Conservation (phyloP, 2,113 vertebrate genomes). For the Ptilorrhoa leucosticta region DNA sequence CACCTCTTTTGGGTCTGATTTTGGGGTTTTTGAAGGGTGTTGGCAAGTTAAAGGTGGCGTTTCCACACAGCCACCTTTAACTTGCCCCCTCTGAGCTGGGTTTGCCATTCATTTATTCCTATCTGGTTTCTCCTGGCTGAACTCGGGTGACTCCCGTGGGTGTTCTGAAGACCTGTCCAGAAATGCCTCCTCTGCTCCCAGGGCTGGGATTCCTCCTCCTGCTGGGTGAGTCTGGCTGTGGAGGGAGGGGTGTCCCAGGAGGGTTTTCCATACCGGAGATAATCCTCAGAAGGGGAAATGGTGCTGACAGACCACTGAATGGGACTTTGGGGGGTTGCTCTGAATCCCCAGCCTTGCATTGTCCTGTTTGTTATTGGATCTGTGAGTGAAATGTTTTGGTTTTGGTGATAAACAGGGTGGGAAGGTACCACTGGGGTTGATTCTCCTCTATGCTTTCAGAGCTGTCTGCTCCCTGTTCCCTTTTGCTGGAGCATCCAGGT, state of each 20-base stretch:
- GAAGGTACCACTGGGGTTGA: not conserved
- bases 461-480: not conserved
- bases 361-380: not conserved
- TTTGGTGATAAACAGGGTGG: not conserved
- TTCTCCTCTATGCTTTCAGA: not conserved
- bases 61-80: not conserved
- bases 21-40: not conserved
- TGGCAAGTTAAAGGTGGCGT: no score
- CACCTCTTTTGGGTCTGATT: not conserved
- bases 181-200: not conserved
- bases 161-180: not conserved
- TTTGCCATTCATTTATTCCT: not conserved
- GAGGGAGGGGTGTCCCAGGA: accelerated
- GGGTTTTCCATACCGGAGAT: not conserved
- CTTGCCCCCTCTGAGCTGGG: not conserved
- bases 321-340: not conserved
- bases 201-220: constrained; percentile 15
- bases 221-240: not conserved
- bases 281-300: not conserved
- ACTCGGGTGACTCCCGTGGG: not conserved
- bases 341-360: not conserved
- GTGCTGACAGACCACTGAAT: not conserved
- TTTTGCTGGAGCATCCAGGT: not conserved
- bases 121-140: not conserved
- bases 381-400: accelerated